These are phyloP conservation scores for Pheosia gnoma DNA, from an alignment of 2,888 invertebrate species.

Conservation along the genomic window DNA sequence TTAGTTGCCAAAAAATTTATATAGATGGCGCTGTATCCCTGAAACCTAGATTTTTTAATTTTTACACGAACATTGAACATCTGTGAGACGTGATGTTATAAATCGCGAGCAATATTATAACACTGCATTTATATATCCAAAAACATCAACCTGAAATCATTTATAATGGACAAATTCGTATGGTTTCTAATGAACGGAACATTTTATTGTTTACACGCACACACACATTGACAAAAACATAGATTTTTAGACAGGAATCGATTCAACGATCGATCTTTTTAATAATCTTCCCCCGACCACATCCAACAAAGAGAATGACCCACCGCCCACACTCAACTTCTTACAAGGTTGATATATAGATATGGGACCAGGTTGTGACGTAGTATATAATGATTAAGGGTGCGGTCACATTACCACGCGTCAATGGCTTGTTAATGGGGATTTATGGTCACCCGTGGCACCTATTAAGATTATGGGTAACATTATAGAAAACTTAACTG, in stretches of 20 bases:
- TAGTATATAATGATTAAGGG: slow-evolving; percentile 40
- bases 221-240: too few species aligned
- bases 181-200: too few species aligned
- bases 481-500: slow-evolving; percentile 15
- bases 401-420: slow-evolving; percentile 39
- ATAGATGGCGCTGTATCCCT: too few species aligned
- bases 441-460: slow-evolving; percentile 33
- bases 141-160: too few species aligned
- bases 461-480: slow-evolving; percentile 19
- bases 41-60: too few species aligned
- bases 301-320: neutral
- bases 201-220: too few species aligned
- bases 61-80: too few species aligned
- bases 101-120: too few species aligned
- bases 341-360: slow-evolving; percentile 2
- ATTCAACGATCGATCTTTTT: neutral
- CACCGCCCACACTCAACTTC: neutral
- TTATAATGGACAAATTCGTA: too few species aligned
- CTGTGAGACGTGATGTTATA: too few species aligned
- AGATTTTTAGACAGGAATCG: neutral
- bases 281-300: neutral
- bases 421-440: slow-evolving; percentile 44
- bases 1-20: too few species aligned
- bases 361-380: slow-evolving; percentile 19
- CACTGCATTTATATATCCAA: too few species aligned